These are phyloP conservation scores for Papilio glaucus DNA, from an alignment of 1,140 invertebrate species.

Conservation along the genomic window DNA sequence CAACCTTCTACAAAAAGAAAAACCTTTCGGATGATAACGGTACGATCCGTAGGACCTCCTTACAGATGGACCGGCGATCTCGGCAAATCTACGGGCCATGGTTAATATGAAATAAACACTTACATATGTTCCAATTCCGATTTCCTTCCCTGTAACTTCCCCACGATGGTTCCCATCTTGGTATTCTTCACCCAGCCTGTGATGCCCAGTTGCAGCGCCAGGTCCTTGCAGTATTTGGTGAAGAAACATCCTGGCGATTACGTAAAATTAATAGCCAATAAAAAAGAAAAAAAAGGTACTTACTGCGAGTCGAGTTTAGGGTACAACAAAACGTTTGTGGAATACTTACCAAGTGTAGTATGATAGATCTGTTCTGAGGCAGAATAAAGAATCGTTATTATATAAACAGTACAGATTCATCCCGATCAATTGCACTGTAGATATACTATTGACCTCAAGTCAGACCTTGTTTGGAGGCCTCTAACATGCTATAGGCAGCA, in stretches of 20 bases:
- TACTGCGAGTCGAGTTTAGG: too few relatives aligned
- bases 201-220: conserved; percentile 88
- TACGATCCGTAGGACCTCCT: too few relatives aligned
- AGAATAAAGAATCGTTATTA: not conserved
- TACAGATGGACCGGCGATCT: too few relatives aligned
- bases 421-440: not conserved
- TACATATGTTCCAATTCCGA: conserved; percentile 92
- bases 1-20: too few relatives aligned
- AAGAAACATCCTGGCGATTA: conserved; percentile 90
- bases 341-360: too few relatives aligned
- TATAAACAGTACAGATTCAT: not conserved
- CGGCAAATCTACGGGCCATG: too few relatives aligned
- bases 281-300: not conserved
- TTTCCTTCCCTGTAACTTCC: conserved; percentile 93
- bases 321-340: not conserved
- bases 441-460: not conserved
- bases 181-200: conserved; percentile 96
- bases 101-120: conserved; percentile 70
- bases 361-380: not conserved
- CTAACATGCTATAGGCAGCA: too few relatives aligned
- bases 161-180: conserved; percentile 93
- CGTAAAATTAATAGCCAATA: not conserved
- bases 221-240: conserved; percentile 93
- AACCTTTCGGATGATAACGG: too few relatives aligned
- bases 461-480: too few relatives aligned